Evolutionary conservation across 1,140 invertebrate species (phyloP).

Genomic region (Neodiprion virginianus): DNA sequence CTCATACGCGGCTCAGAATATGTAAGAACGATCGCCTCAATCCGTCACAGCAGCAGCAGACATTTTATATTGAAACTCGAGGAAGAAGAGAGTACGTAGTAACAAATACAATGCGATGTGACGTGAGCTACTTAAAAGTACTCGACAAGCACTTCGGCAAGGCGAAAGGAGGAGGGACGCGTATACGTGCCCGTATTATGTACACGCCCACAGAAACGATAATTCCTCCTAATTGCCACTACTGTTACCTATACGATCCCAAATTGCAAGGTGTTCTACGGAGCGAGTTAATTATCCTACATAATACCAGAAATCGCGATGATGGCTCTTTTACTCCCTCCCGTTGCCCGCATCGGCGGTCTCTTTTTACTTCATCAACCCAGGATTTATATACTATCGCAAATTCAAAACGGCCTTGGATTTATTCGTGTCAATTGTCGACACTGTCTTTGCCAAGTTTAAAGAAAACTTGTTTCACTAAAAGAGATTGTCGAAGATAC

Average conservation of each 20-base stretch:
- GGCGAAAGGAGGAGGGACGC: neutral
- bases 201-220: neutral
- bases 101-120: neutral
- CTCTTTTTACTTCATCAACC: too few relatives aligned
- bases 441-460: too few relatives aligned
- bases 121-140: neutral
- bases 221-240: neutral
- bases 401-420: too few relatives aligned
- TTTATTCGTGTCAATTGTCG: too few relatives aligned
- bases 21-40: too few relatives aligned
- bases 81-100: neutral
- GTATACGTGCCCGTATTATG: neutral
- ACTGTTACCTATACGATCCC: neutral
- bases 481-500: too few relatives aligned
- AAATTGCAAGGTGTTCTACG: neutral
- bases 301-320: neutral
- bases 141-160: neutral
- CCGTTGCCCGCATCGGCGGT: neutral
- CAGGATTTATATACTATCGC: too few relatives aligned
- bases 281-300: neutral
- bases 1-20: too few relatives aligned
- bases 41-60: too few relatives aligned
- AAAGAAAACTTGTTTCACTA: too few relatives aligned
- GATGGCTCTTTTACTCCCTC: neutral
- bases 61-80: neutral